Conservation (phyloP, 2,888 invertebrate species). For the Idaea straminata region DNA sequence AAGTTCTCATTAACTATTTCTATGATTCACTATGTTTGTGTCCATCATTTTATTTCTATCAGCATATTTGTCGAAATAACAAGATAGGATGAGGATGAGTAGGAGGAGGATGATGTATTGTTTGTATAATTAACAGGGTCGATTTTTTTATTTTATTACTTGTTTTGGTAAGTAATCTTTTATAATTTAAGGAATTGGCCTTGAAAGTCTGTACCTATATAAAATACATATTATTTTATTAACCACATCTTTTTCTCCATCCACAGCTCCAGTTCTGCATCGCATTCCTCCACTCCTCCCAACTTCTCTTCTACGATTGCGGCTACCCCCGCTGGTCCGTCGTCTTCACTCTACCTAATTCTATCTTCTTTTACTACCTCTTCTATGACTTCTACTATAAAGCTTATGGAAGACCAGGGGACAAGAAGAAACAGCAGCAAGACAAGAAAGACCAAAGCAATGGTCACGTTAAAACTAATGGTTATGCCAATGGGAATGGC, state of each 20-base stretch:
- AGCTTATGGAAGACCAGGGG: slow-evolving; percentile 79
- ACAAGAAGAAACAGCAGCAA: slow-evolving; percentile 37
- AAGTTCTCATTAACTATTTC: too few species aligned
- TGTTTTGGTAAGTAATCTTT: too few species aligned
- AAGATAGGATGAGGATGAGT: too few species aligned
- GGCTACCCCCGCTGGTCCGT: slow-evolving; percentile 92
- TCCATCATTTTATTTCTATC: too few species aligned
- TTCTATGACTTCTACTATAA: slow-evolving; percentile 95
- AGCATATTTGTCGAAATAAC: too few species aligned
- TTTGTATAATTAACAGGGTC: too few species aligned
- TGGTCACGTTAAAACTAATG: slow-evolving; percentile 33
- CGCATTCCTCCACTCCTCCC: slow-evolving; percentile 91
- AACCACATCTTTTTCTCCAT: slow-evolving; percentile 11
- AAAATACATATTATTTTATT: background rate
- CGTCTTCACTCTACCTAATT: slow-evolving; percentile 92
- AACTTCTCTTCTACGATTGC: slow-evolving; percentile 92
- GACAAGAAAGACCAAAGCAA: slow-evolving; percentile 35
- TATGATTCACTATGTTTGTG: too few species aligned
- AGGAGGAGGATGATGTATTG: too few species aligned
- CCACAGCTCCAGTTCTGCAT: slow-evolving; percentile 93
- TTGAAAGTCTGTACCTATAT: background rate
- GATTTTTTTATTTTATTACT: too few species aligned
- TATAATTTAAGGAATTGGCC: too few species aligned
- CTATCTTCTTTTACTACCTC: slow-evolving; percentile 94
- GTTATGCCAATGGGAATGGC: slow-evolving; percentile 29